Percentiles rank a stretch among this genome's conserved stretches.
Evolutionary conservation across 2,797 vertebrate genomes (phyloP).

Genomic region (Zenarchopterus dispar): DNA sequence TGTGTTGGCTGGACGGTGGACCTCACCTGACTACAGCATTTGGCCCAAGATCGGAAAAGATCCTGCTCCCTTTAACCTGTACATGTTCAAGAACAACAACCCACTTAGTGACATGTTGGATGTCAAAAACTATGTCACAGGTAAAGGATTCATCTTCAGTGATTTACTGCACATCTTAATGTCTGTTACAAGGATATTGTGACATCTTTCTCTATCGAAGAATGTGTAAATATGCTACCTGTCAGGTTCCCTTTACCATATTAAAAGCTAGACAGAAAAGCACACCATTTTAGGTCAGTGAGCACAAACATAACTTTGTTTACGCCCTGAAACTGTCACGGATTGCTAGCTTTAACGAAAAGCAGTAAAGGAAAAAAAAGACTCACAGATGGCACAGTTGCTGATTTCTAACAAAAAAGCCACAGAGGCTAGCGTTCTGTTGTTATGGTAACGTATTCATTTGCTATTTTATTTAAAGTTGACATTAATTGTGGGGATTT

Average conservation of each 20-base stretch:
- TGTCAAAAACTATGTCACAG: constrained; percentile 98
- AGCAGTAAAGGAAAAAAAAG: constrained; percentile 14
- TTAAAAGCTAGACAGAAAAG: constrained; percentile 1
- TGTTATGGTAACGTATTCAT: constrained; percentile 36
- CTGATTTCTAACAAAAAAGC: constrained; percentile 29
- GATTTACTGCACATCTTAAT: background rate
- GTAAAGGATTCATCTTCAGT: constrained; percentile 65
- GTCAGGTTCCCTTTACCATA: background rate
- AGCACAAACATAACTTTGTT: constrained; percentile 1
- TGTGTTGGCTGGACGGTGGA: constrained; percentile 96
- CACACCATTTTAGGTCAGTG: constrained; percentile 1
- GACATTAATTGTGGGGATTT: constrained; percentile 35
- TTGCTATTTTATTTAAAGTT: constrained; percentile 42
- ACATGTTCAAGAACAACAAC: constrained; percentile 99
- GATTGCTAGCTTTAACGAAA: constrained; percentile 8
- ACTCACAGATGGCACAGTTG: constrained; percentile 20
- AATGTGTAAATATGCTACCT: background rate
- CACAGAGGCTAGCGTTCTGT: constrained; percentile 18
- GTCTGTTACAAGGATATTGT: background rate
- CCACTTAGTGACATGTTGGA: constrained; percentile 98
- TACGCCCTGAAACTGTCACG: constrained; percentile 11
- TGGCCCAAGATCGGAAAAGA: constrained; percentile 97
- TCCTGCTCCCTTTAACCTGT: constrained; percentile 94
- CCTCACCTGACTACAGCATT: constrained; percentile 94
- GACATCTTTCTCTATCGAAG: background rate